Conservation (phyloP, 1,140 invertebrate genomes). For the Drosophila ironensis region DNA sequence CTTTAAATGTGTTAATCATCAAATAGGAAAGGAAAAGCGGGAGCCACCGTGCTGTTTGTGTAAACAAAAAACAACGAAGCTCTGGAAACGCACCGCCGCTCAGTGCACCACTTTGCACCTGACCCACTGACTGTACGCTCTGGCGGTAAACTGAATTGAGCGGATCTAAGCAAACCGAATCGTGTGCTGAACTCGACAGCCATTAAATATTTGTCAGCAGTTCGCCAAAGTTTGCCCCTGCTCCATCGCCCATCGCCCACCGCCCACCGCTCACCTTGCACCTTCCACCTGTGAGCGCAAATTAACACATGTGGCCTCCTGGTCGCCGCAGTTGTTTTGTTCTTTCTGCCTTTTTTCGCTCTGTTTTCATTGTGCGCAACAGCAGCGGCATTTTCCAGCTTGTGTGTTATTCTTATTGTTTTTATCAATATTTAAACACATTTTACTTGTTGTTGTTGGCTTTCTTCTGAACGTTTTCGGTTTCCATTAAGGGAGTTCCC, state of each 20-base stretch:
- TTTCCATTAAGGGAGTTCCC: too few species aligned
- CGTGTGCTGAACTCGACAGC: conserved; percentile 25
- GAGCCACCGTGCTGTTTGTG: conserved; percentile 28
- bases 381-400: conserved; percentile 53
- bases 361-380: conserved; percentile 24
- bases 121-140: conserved; percentile 10
- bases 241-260: neutral
- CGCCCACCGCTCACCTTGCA: neutral
- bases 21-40: conserved; percentile 29
- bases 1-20: conserved; percentile 71
- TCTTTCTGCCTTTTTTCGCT: too few species aligned
- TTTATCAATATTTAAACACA: conserved; percentile 65
- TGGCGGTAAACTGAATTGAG: conserved; percentile 23
- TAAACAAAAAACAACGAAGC: conserved; percentile 18
- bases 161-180: conserved; percentile 43
- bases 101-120: conserved; percentile 35
- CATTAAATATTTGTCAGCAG: conserved; percentile 74
- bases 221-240: conserved; percentile 38
- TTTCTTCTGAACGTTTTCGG: conserved; percentile 15
- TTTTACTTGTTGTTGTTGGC: conserved; percentile 38
- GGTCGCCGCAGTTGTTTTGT: conserved; percentile 18
- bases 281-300: conserved; percentile 16
- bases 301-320: conserved; percentile 64
- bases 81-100: neutral
- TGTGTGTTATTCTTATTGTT: conserved; percentile 48